Conservation (phyloP, 1,140 invertebrate species). For the Euschistus heros region DNA sequence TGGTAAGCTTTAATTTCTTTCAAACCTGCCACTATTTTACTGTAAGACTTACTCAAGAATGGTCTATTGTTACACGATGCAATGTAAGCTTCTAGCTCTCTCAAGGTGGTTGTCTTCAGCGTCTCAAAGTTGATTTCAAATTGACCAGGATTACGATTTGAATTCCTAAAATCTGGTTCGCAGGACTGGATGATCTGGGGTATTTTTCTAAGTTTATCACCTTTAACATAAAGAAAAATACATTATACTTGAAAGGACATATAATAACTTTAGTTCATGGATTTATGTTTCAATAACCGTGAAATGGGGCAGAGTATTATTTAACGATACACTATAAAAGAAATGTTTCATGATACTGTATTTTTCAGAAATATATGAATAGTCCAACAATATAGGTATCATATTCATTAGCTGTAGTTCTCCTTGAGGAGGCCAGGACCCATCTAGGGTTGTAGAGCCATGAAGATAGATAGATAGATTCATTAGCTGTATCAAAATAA, state of each 20-base stretch:
- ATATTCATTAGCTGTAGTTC: no score
- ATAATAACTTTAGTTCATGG: no score
- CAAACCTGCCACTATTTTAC: constrained; percentile 47
- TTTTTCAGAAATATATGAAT: background rate
- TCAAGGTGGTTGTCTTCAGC: constrained; percentile 91
- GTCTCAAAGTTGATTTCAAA: constrained; percentile 99
- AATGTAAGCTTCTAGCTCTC: constrained; percentile 96
- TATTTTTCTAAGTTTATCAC: constrained; percentile 94
- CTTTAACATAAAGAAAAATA: constrained; percentile 44
- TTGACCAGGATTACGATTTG: constrained; percentile 99
- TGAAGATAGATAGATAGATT: no score
- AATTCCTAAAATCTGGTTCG: constrained; percentile 93
- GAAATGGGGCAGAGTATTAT: no score
- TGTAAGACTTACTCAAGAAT: constrained; percentile 85
- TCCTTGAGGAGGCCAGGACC: no score
- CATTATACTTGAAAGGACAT: no score
- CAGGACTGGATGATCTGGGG: constrained; percentile 98
- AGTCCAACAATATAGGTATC: background rate
- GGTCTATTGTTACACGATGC: constrained; percentile 96
- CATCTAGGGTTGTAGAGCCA: no score
- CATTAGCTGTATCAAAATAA: no score
- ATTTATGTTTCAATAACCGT: no score
- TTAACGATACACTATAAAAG: no score
- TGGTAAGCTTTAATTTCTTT: constrained; percentile 22
- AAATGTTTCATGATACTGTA: background rate